Conservation (phyloP, 2,113 vertebrate genomes). For the Potamarius usumacintae region DNA sequence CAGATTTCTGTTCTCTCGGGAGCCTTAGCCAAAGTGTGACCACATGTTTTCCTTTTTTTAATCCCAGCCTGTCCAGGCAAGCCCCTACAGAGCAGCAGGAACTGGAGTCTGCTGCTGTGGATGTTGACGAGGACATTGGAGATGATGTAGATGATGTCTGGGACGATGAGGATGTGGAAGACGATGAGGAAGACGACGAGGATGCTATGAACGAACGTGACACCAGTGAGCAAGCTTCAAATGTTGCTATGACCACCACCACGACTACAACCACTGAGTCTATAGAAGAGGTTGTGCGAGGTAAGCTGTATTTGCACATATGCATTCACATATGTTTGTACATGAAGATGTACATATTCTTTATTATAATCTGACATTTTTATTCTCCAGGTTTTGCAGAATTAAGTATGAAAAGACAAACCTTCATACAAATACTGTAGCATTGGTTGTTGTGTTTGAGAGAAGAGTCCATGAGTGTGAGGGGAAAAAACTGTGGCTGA, state of each 20-base stretch:
- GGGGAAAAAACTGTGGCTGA: too few species aligned
- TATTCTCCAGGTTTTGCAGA: background rate
- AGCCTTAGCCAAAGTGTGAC: background rate
- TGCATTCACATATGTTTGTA: background rate
- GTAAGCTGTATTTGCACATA: conserved; percentile 67
- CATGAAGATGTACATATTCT: background rate
- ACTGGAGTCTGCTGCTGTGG: conserved; percentile 60
- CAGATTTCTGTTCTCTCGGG: background rate
- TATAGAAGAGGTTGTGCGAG: conserved; percentile 95
- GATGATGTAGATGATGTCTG: conserved; percentile 72
- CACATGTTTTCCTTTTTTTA: background rate
- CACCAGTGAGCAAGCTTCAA: conserved; percentile 82
- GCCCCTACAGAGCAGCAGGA: conserved; percentile 47
- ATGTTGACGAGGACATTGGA: conserved; percentile 67
- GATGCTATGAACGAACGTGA: conserved; percentile 80
- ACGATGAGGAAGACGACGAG: conserved; percentile 76
- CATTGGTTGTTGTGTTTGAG: background rate
- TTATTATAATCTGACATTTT: background rate
- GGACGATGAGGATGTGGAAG: conserved; percentile 74
- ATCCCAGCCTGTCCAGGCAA: conserved; percentile 58
- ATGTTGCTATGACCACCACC: conserved; percentile 90
- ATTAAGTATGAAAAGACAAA: background rate
- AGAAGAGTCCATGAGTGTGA: background rate
- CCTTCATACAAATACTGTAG: background rate
- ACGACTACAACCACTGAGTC: conserved; percentile 95